Percentiles rank a stretch among this genome's conserved stretches.
phyloP scores from a whole-genome alignment of 2,888 invertebrate genomes.

The Agonopterix subpropinquella region DNA sequence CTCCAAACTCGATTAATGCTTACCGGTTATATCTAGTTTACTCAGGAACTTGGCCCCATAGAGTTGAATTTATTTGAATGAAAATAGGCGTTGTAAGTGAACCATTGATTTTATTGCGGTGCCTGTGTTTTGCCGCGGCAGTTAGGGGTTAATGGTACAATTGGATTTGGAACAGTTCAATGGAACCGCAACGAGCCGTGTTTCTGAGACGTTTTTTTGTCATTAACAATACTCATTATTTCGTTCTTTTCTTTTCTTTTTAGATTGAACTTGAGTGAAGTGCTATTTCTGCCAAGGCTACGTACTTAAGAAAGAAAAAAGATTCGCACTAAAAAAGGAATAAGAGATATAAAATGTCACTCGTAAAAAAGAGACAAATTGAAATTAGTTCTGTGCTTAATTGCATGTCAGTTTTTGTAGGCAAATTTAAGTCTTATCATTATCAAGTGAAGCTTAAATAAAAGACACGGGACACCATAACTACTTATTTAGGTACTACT shows the following conservation, averaged over 20 bases:
- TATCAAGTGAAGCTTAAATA: too few species aligned
- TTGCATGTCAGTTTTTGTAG: too few species aligned
- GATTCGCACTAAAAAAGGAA: too few species aligned
- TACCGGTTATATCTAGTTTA: constrained; percentile 24
- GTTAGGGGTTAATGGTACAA: constrained; percentile 47
- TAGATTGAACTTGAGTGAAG: too few species aligned
- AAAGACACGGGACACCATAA: too few species aligned
- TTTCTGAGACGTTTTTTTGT: constrained; percentile 5
- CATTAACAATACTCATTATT: neutral
- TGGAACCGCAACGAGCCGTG: constrained; percentile 33
- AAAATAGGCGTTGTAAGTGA: constrained; percentile 41
- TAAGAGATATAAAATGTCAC: too few species aligned
- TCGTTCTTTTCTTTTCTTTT: neutral
- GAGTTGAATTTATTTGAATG: constrained; percentile 39
- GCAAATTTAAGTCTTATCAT: too few species aligned
- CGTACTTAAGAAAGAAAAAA: too few species aligned
- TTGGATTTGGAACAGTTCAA: constrained; percentile 41
- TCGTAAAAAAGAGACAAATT: too few species aligned
- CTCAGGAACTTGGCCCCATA: constrained; percentile 25
- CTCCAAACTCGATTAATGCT: constrained; percentile 28
- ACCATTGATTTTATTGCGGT: constrained; percentile 51
- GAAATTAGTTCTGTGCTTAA: too few species aligned
- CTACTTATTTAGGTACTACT: too few species aligned
- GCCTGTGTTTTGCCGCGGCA: constrained; percentile 40
- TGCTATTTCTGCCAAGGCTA: too few species aligned